Evolutionary conservation across 1,140 invertebrate species (phyloP), one percentile per base, ranked within the genome.

Genomic region (Drosophila albomicans): DNA sequence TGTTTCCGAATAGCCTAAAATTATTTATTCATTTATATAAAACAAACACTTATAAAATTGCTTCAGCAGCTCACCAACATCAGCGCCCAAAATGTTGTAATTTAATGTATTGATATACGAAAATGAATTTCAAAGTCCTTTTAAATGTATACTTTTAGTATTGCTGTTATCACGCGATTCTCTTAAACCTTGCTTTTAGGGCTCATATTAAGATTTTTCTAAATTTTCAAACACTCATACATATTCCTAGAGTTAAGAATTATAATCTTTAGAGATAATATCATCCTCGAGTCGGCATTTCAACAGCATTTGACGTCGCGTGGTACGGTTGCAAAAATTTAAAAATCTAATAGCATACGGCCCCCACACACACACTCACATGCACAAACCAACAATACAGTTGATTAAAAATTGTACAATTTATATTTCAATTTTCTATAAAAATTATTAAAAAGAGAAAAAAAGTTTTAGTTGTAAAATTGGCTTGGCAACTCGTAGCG

Each of bases 401-500:
- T 67, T 61, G 30, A 25, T 73, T 59, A 51, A 35, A 43, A 20
- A 35, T 38, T 38, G 35, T 38, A 38, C 10, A 46, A 6, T n/a
- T 41, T 41, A 38, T 51, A 13, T 16, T 59, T 58, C 54, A 20
- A 59, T 46, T 25, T 74, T 57, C 56, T 7, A 74, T 62, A 74
- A 38, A 68, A 54, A 46, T 66, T 13, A 11, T 67, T 48, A 38
- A 11, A 56, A 56, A 59, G 41, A 41, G 11, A 56, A 46, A 45
- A 48, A 57, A 35, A 70, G n/a, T 30, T 58, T 65, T 63, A 67
- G 63, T 65, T 77, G 51, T 81, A 64, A 91, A 90, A 57, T 89
- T 84, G 84, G 89, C 89, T 81, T 76, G 77, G 80, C 74, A 84
- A 91, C 91, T 82, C 80, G 91, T 90, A 78, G 71, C 70, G 81